Evolutionary conservation across 1,140 invertebrate genomes (phyloP), one percentile per base, ranked within the genome.

Genomic region (Eulimnadia texana): DNA sequence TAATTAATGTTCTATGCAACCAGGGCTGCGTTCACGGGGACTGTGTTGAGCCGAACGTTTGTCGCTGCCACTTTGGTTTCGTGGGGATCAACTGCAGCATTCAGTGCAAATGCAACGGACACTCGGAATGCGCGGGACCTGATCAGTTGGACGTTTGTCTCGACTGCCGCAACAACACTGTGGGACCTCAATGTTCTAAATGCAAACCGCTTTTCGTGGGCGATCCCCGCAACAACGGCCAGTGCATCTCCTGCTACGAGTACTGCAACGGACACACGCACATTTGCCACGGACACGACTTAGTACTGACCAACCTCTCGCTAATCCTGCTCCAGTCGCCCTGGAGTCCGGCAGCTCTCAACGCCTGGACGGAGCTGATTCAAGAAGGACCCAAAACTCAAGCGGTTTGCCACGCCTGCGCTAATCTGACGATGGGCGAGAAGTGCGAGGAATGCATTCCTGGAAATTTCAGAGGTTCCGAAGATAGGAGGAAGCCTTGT

Each of bases 71-170:
- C 76, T 98, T 98, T 75, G 92, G 93, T 51, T 97, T 89, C 72
- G 91, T 97, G 23, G 93, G 93, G 53, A 81, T 83, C 60, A 93
- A 95, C 75, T 98, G 93, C 72, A 90, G 86, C 58, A 89, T 88
- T 51, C 85, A 91, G 70, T 97, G 93, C 71, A 81, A 91, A 69
- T 98, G 93, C 71, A 93, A 97, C 72, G 91, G 90, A 0, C 92
- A 98, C 74, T 86, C 90, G 59, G 82, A 93, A 68, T 98, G 93
- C 72, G 83, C 80, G 64, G 89, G 90, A 13, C 86, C 86, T 3
- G 84, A 90, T 68, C 82, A 85, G 66, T 77, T 92, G 51, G 83
- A 90, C 68, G 76, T 78, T 33, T 98, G 93, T 72, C 71, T 86
- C 10, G 73, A 86, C 69, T 98, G 93, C 71, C 82, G 86, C 63